phyloP scores from a whole-genome alignment of 2,113 vertebrate genomes.

The Arenaria interpres region DNA sequence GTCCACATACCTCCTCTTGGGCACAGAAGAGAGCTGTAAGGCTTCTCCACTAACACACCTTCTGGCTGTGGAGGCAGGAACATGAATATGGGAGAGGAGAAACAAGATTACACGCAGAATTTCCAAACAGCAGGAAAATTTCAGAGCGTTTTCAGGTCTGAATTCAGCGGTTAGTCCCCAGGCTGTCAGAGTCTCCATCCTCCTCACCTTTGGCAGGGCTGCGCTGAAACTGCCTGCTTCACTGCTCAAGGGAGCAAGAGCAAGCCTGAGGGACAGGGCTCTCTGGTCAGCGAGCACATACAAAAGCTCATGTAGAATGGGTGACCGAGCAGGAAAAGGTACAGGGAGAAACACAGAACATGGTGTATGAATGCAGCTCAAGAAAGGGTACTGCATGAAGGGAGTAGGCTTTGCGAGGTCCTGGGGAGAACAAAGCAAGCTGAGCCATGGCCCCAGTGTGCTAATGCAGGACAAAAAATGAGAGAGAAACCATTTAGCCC shows the following conservation, averaged over 20 bases:
- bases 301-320: neutral
- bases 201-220: neutral
- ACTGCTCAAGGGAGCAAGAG: neutral
- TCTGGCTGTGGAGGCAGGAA: slow-evolving; percentile 47
- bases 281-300: neutral
- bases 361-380: neutral
- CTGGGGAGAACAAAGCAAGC: neutral
- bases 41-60: slow-evolving; percentile 70
- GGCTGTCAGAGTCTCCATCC: neutral
- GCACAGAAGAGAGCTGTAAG: slow-evolving; percentile 60
- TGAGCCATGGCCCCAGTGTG: neutral
- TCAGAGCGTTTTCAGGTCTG: neutral
- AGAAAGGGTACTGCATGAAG: neutral
- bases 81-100: neutral
- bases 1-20: slow-evolving; percentile 62
- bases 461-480: neutral
- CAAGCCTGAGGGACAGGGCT: neutral
- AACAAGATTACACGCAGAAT: neutral
- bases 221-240: neutral
- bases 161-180: neutral
- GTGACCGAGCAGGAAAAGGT: neutral
- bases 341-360: neutral
- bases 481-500: neutral
- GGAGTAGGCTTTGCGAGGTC: neutral
- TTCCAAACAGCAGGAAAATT: neutral